Conservation (phyloP, 2,113 vertebrate genomes). For the Mirounga angustirostris region DNA sequence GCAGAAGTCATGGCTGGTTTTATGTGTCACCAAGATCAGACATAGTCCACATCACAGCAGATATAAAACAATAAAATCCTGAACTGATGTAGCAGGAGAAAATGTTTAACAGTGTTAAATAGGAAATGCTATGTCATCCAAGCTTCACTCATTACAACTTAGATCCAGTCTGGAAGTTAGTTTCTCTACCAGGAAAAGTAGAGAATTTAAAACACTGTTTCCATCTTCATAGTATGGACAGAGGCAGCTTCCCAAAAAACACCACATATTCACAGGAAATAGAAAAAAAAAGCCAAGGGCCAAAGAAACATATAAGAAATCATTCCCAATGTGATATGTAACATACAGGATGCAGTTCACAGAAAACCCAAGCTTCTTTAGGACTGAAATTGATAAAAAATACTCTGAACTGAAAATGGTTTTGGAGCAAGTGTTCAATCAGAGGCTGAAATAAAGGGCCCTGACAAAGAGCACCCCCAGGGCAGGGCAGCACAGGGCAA, state of each 20-base stretch:
- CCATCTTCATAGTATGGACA: neutral
- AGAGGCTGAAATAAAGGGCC: conserved; percentile 19
- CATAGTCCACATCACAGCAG: neutral
- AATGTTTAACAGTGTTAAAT: conserved; percentile 20
- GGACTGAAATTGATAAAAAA: conserved; percentile 59
- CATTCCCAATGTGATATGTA: neutral
- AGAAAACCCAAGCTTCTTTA: conserved; percentile 46
- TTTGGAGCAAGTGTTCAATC: conserved; percentile 55
- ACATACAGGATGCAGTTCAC: conserved; percentile 18
- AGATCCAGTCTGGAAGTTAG: neutral
- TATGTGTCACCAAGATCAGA: conserved; percentile 12
- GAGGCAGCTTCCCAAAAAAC: neutral
- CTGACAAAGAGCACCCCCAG: neutral
- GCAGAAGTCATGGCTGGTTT: neutral
- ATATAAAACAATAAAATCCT: conserved; percentile 42
- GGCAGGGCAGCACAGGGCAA: conserved; percentile 4
- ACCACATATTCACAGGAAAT: neutral
- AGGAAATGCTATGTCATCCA: neutral
- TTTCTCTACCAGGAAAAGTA: neutral
- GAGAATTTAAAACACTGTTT: conserved; percentile 45
- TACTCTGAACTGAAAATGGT: conserved; percentile 59
- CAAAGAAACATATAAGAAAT: conserved; percentile 8
- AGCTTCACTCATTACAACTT: neutral
- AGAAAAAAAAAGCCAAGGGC: neutral
- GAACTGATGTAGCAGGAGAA: neutral